These are phyloP conservation scores for Cephalopachus bancanus DNA, from an alignment of 2,797 vertebrate species.

Conservation along the genomic window DNA sequence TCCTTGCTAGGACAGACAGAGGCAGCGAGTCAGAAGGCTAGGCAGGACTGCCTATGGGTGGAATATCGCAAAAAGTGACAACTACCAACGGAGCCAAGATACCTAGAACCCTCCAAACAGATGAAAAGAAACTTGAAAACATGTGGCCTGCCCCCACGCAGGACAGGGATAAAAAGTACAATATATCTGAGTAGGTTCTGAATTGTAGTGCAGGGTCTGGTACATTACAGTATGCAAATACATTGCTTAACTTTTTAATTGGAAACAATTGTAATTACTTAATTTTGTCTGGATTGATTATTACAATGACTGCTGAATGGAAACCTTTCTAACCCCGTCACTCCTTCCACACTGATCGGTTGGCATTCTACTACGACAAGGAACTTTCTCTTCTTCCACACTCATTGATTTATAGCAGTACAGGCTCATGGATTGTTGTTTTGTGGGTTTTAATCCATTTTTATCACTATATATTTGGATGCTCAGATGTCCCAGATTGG, in stretches of 20 bases:
- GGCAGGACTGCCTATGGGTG: neutral
- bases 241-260: neutral
- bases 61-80: neutral
- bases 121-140: neutral
- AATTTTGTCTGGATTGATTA: neutral
- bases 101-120: neutral
- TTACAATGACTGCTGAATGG: neutral
- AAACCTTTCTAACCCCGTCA: neutral
- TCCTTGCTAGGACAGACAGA: neutral
- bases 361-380: neutral
- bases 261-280: neutral
- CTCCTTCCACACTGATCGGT: neutral
- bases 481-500: neutral
- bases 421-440: neutral
- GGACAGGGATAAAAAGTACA: neutral
- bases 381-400: neutral
- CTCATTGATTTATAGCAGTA: neutral
- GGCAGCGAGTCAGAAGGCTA: rapidly evolving
- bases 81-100: no score
- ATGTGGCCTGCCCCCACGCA: neutral
- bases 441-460: neutral
- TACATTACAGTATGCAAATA: neutral
- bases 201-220: neutral
- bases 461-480: neutral
- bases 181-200: neutral